Percentiles rank a stretch among this genome's conserved stretches.
phyloP scores from a whole-genome alignment of 1,140 invertebrate species.

The Mycetomoellerius zeteki region DNA sequence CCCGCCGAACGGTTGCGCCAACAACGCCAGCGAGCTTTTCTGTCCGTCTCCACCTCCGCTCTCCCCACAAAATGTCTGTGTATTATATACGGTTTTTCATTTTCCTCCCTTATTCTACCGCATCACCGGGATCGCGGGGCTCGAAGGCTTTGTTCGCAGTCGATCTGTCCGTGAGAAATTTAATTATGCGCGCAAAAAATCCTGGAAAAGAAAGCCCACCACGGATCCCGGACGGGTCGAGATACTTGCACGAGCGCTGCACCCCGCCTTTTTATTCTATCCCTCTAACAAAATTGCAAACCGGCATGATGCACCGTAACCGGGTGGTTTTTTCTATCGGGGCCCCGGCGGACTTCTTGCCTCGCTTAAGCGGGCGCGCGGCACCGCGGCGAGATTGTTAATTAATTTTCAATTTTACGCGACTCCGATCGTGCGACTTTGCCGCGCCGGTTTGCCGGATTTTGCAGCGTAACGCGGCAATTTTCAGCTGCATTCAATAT shows the following conservation, averaged over 20 bases:
- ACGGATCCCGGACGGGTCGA: slow-evolving; percentile 22
- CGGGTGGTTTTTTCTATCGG: slow-evolving; percentile 32
- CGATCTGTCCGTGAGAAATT: slow-evolving; percentile 61
- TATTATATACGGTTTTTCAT: slow-evolving; percentile 41
- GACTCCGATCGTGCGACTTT: slow-evolving; percentile 47
- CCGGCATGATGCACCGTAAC: slow-evolving; percentile 58
- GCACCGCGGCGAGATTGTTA: slow-evolving; percentile 55
- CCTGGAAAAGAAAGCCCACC: slow-evolving; percentile 47
- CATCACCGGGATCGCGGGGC: background rate
- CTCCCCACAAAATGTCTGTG: background rate
- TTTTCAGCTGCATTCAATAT: slow-evolving; percentile 57
- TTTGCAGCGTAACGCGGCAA: slow-evolving; percentile 59
- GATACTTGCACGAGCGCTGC: slow-evolving; percentile 31
- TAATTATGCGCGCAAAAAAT: slow-evolving; percentile 62
- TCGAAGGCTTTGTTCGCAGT: slow-evolving; percentile 45
- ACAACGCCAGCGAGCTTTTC: slow-evolving; percentile 49
- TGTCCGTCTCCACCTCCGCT: background rate
- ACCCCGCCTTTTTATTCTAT: slow-evolving; percentile 45
- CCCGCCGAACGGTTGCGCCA: slow-evolving; percentile 54
- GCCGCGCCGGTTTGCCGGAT: slow-evolving; percentile 46
- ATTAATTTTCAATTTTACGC: slow-evolving; percentile 68
- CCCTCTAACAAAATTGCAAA: slow-evolving; percentile 45
- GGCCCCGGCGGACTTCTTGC: slow-evolving; percentile 31
- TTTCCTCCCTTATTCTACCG: background rate
- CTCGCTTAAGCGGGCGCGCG: slow-evolving; percentile 40